Conservation (phyloP, 2,113 vertebrate species). For the Pygoscelis adeliae region DNA sequence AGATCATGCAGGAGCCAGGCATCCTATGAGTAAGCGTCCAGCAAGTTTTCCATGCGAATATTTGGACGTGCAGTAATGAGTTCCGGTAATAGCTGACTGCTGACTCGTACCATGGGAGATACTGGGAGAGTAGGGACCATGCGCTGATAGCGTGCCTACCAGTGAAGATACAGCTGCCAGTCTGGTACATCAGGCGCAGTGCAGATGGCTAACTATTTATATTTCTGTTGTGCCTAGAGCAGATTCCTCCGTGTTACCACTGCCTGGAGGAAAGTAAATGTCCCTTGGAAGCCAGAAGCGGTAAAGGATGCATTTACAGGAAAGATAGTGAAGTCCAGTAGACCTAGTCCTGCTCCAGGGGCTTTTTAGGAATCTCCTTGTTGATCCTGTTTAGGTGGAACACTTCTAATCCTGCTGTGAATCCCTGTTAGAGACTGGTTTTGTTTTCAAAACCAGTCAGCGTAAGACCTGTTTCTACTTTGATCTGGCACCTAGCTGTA, state of each 20-base stretch:
- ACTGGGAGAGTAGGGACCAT: background rate
- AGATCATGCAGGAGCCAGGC: background rate
- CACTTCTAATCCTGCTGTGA: background rate
- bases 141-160: background rate
- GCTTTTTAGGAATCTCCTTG: background rate
- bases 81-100: background rate
- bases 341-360: background rate
- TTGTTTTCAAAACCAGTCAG: background rate
- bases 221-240: background rate
- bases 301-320: background rate
- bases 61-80: background rate
- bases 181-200: background rate
- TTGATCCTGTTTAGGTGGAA: background rate
- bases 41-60: slow-evolving; percentile 38
- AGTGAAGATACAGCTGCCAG: background rate
- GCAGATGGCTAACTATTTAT: slow-evolving; percentile 21
- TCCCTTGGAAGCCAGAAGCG: background rate
- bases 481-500: background rate
- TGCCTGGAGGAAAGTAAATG: background rate
- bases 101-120: background rate
- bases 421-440: background rate
- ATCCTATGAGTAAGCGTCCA: background rate
- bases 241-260: background rate
- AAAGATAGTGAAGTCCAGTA: background rate
- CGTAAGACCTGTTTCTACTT: background rate